Evolutionary conservation across 2,113 vertebrate genomes (phyloP).

Genomic region (human): GRCh38 chr1:30316501-30317000

Average conservation of each 20-base stretch:
- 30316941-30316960: accelerated
- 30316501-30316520: neutral
- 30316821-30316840: neutral
- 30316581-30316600: neutral
- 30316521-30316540: neutral
- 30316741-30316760: accelerated
- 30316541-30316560: neutral
- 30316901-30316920: accelerated
- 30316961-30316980: neutral
- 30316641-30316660: neutral
- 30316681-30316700: neutral
- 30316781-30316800: neutral
- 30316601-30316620: neutral
- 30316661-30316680: neutral
- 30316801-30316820: neutral
- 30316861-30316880: neutral
- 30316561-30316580: neutral
- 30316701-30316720: neutral
- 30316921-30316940: neutral
- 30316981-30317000: neutral
- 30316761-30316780: neutral
- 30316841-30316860: neutral
- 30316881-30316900: neutral
- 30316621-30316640: neutral
- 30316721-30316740: neutral